Percentiles rank a stretch among this genome's conserved stretches.
Evolutionary conservation across 2,797 vertebrate species (phyloP).

Genomic region (Geotrypetes seraphini): DNA sequence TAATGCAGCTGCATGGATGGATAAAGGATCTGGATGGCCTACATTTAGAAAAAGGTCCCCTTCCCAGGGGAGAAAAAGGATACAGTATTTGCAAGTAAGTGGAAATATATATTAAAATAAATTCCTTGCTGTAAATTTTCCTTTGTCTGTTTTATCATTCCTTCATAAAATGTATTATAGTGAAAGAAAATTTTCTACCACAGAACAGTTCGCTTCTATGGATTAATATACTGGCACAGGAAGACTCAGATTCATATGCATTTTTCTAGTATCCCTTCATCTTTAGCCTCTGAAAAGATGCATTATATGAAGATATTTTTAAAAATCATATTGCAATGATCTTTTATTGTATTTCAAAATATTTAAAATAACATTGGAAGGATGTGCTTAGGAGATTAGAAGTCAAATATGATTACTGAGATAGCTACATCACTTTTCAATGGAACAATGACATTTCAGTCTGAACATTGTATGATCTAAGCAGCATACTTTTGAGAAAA

Average conservation of each 20-base stretch:
- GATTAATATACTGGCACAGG: slow-evolving; percentile 47
- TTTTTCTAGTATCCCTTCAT: slow-evolving; percentile 43
- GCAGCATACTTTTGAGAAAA: not conserved
- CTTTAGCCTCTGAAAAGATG: slow-evolving; percentile 20
- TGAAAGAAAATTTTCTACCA: slow-evolving; percentile 33
- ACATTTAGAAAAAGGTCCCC: no score
- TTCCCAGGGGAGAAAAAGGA: no score
- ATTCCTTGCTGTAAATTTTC: no score
- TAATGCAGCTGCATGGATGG: no score
- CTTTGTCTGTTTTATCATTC: not conserved
- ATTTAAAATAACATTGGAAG: slow-evolving; percentile 28
- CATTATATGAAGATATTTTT: slow-evolving; percentile 25
- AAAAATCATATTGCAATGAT: slow-evolving; percentile 27
- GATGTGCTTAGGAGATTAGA: slow-evolving; percentile 12
- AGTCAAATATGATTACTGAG: no score
- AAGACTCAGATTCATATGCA: slow-evolving; percentile 18
- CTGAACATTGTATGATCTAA: slow-evolving; percentile 6
- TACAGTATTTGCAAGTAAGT: no score
- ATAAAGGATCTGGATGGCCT: no score
- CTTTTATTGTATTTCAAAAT: slow-evolving; percentile 30
- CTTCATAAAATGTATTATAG: slow-evolving; percentile 5
- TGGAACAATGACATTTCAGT: slow-evolving; percentile 23
- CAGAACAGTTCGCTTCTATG: slow-evolving; percentile 5
- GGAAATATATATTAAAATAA: no score
- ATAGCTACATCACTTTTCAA: slow-evolving; percentile 19